These are phyloP conservation scores for Oncopeltus fasciatus DNA, from an alignment of 1,140 invertebrate species.

Conservation along the genomic window DNA sequence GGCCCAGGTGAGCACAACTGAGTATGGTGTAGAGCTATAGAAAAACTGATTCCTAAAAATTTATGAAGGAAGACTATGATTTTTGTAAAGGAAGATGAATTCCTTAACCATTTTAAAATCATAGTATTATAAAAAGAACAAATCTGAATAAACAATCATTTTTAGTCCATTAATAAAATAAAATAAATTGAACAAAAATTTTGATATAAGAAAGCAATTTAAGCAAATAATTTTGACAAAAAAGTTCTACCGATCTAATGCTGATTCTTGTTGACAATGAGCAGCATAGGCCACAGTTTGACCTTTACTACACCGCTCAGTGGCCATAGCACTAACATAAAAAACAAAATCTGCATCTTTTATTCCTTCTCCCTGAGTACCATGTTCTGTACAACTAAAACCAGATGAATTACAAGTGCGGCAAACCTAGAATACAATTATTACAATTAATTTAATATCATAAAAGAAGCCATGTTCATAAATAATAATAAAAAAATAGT, in stretches of 20 bases:
- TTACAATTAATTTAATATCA: no score
- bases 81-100: no score
- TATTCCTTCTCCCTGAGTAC: slow-evolving; percentile 45
- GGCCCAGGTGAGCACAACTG: no score
- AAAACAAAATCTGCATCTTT: slow-evolving; percentile 86
- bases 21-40: no score
- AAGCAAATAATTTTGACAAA: background rate
- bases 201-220: background rate
- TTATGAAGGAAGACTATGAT: no score
- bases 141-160: background rate
- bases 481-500: no score
- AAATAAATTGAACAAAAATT: background rate
- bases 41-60: no score
- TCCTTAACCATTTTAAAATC: no score
- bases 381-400: slow-evolving; percentile 50
- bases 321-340: slow-evolving; percentile 89
- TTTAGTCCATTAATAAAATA: background rate
- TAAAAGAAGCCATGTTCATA: no score
- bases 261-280: slow-evolving; percentile 92
- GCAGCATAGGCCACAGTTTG: slow-evolving; percentile 93
- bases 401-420: slow-evolving; percentile 72
- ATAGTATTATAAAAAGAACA: no score
- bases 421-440: slow-evolving; percentile 47
- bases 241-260: slow-evolving; percentile 59
- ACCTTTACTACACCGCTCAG: slow-evolving; percentile 75